phyloP scores from a whole-genome alignment of 2,113 vertebrate genomes.

The Hypocryptadius cinnamomeus region DNA sequence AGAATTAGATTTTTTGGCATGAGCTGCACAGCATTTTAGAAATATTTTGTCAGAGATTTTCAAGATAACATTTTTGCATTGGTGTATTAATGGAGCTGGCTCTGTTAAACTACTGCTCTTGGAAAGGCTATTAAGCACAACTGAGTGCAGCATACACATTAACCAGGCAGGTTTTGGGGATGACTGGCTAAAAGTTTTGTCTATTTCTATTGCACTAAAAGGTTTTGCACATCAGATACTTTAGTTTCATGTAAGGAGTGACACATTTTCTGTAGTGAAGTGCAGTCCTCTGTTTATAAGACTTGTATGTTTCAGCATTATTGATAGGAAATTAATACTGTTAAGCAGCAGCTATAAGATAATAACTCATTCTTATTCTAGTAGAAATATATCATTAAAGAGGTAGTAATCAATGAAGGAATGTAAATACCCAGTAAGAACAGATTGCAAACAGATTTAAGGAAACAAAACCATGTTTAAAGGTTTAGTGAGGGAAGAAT shows the following conservation, averaged over 20 bases:
- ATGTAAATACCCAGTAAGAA: background rate
- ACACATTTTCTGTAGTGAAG: background rate
- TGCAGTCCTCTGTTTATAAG: background rate
- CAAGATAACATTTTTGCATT: background rate
- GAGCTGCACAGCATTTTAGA: background rate
- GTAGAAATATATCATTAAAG: background rate
- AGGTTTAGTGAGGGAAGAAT: background rate
- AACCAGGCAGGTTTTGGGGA: background rate
- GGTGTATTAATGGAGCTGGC: background rate
- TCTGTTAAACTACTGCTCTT: background rate
- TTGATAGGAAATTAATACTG: background rate
- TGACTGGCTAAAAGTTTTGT: background rate
- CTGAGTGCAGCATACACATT: background rate
- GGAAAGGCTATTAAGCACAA: background rate
- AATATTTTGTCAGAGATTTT: background rate
- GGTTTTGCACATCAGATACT: background rate
- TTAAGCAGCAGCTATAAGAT: background rate
- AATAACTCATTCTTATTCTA: background rate
- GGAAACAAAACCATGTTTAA: background rate
- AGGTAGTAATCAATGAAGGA: background rate
- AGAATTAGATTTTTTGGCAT: background rate
- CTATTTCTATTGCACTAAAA: background rate
- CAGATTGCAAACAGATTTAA: background rate
- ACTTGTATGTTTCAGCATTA: background rate
- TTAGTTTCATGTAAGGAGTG: background rate